Base-by-base conservation (phyloP, 2,888 invertebrate species). In the Xestia c-nigrum region DNA sequence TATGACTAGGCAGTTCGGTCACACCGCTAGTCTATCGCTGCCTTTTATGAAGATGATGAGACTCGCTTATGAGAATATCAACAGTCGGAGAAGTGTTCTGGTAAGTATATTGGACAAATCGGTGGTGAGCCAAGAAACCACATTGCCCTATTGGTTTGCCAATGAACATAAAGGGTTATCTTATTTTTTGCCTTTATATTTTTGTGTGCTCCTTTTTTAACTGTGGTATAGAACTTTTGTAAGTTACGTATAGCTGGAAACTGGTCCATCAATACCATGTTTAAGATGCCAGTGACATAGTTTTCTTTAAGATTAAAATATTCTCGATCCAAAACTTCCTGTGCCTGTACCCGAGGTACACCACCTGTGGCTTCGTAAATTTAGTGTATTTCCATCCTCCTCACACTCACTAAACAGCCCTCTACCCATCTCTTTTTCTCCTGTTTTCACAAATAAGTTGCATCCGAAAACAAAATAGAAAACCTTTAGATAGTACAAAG, bases 331-430 rank as follows among this genome's bases (percentile, higher is more conserved):
- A 92, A 80, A 81, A 80, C 81, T 47, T 77, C 94, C 87, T 92
- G 90, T 86, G 86, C 78, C 92, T 92, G 94, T 96, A 94, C 96
- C 66, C 95, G 94, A 95, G 96, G 96, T 94, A 90, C 95, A 94
- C 96, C 96, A 96, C 96, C 96, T 96, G 96, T 96, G 94, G 96
- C 96, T 96, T 93, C 94, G 95, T 95, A 96, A 96, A 96, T 96
- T 96, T 96, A 95, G 95, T 94, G 94, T 96, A 93, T 94, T 90
- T 90, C 89, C 83, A 66, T 94, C 94, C 85, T 91, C 76, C 76
- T 96, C 90, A 9, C 90, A 86, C 94, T 61, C 86, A 84, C 72
- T 57, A 65, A 74, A 80, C 80, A 85, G 84, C 76, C 80, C 76
- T 90, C 88, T 80, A 83, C 55, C 91, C 75, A 55, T 95, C 95